Base-by-base conservation (phyloP, 30 jellyfish, hydroid and myxozoan genomes). In the Cassiopea andromeda region DNA sequence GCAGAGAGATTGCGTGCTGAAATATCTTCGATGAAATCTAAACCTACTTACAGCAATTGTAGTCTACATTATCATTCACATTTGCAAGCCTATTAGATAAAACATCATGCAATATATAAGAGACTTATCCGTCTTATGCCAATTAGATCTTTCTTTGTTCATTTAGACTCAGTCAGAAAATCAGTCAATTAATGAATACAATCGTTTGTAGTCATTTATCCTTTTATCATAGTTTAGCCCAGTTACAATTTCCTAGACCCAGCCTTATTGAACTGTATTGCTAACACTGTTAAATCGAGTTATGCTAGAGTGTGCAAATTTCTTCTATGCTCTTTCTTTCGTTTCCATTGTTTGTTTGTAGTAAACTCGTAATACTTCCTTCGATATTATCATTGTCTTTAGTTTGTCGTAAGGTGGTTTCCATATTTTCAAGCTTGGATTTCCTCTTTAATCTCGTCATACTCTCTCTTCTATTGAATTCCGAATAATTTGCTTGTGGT, bases 221-320 rank as follows among this genome's bases (percentile, higher is more conserved):
- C 69, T 67, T 81, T 82, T 82, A 67, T 82, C 74, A 44, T 71
- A 44, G 45, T 81, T 82, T 67, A 46, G 72, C 83, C 16, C 48
- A 44, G 47, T 71, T 67, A 68, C 19, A 69, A 67, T 71, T 61
- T 69, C 83, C 83, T 67, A 82, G 46, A 48, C 69, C 75, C 71
- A 59, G 83, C 69, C 68, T 71, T 38, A 60, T 64, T 48, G 49
- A 44, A 50, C 46, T 71, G 44, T 48, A 46, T 49, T 44, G 47
- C 66, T 1, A 58, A 12, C 14, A 50, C 64, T 10, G 38, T 44
- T n/a, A 44, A 75, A 75, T 75, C 64, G 83, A 46, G 83, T 75
- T 75, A 75, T 44, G 12, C 15, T 43, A 18, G 47, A 27, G 12
- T 75, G 83, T 46, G 27, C 38, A 18, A 3, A 54, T 38, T 75